A percentile compares a stretch with the other conserved stretches of the same genome.
phyloP scores from a whole-genome alignment of 2,888 invertebrate genomes.

The Patella pellucida region DNA sequence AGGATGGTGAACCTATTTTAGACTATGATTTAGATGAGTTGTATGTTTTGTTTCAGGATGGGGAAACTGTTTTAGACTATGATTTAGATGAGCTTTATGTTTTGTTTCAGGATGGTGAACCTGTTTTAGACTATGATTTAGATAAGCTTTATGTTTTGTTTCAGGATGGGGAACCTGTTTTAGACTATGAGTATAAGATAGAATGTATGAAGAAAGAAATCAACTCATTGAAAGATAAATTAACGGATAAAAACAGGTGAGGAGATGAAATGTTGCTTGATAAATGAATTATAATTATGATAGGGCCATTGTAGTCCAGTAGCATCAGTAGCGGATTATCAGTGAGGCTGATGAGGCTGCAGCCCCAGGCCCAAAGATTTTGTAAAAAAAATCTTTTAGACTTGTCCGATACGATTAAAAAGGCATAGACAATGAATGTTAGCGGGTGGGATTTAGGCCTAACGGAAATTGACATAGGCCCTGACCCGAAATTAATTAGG shows the following conservation, averaged over 20 bases:
- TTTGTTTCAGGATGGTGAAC: conserved; percentile 19
- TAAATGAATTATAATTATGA: too few relatives aligned
- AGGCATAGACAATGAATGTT: too few relatives aligned
- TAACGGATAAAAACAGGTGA: conserved; percentile 52
- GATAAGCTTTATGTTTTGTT: not conserved
- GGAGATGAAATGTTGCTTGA: not conserved
- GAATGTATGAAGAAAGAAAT: conserved; percentile 51
- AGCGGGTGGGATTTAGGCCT: too few relatives aligned
- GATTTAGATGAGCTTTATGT: not conserved
- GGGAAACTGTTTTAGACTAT: conserved; percentile 38
- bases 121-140: not conserved
- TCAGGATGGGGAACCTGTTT: conserved; percentile 41
- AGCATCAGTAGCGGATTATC: too few relatives aligned
- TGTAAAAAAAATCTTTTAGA: too few relatives aligned
- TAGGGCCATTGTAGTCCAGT: too few relatives aligned
- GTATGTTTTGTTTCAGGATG: conserved; percentile 21
- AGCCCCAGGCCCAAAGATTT: too few relatives aligned
- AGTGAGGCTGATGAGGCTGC: too few relatives aligned
- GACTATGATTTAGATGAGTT: not conserved
- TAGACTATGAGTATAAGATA: conserved; percentile 49
- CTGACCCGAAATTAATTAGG: too few relatives aligned
- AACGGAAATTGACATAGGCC: too few relatives aligned
- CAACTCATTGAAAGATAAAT: conserved; percentile 42
- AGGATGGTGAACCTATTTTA: not conserved
- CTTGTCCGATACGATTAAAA: too few relatives aligned